Base-by-base conservation (phyloP, 2,888 invertebrate species). In the Sinotaia quadrata region DNA sequence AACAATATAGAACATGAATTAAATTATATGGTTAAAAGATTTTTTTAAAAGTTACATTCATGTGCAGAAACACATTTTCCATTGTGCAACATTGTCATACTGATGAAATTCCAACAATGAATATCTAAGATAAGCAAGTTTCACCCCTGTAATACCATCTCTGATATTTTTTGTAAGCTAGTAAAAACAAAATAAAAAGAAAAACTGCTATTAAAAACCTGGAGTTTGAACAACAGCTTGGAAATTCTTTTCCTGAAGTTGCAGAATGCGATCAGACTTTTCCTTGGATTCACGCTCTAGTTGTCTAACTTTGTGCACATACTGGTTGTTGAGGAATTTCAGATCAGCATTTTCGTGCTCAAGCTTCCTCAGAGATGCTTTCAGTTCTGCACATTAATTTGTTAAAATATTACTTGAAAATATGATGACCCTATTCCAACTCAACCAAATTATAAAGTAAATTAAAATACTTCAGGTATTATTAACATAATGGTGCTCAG, bases 241-340 rank as follows among this genome's bases (percentile, higher is more conserved):
- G 76, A 88, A 85, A 69, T 88, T 87, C 69, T 88, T 89, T 75
- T 89, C 88, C 82, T 90, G 90, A 12, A 91, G 84, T 69, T 89
- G 88, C 27, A 90, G 84, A 72, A 91, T 90, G 75, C 88, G 88
- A 73, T 89, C 90, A 2, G 89, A 88, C 75, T 91, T 91, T 76
- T 91, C 91, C 49, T 90, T 87, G 7, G 93, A 89, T 77, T 93
- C 92, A 60, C 91, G 90, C 82, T 92, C 91, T 51, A 93, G 85
- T 73, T 90, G 89, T 78, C 91, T 91, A 21, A 92, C 89, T 86
- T 91, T 92, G 80, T 90, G 88, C 21, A 90, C 85, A 82, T 91
- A 91, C 76, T 90, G 90, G 36, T 90, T 90, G 70, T 90, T 90
- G n/a, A 90, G 85, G 76, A 92, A 90, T 80, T 90, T 91, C 52